Base-by-base conservation (phyloP, 2,113 vertebrate genomes). In the Pseudorasbora parva region DNA sequence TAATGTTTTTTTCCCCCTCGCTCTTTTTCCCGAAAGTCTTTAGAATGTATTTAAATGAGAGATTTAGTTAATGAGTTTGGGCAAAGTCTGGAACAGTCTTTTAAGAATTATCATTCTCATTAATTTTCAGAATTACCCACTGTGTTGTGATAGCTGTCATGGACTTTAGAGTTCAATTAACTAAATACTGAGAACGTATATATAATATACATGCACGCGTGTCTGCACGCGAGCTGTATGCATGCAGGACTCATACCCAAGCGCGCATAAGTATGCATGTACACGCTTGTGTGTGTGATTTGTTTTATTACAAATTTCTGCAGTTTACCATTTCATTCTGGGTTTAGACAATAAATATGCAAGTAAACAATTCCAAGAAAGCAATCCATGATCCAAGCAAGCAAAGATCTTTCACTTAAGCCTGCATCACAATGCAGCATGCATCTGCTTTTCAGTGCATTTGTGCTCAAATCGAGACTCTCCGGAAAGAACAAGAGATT, bases 21-120 rank as follows among this genome's bases (percentile, higher is more conserved):
- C 43, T 93, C 94, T 95, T 95, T 95, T 96, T 95, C 79, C 78
- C 21, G 94, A 95, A 96, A 95, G 95, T 95, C 95, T 96, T 96
- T 95, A 94, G 96, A 94, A 96, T 95, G 95, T 96, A 93, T 98
- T 96, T 96, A 97, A 97, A 97, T 96, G 95, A 94, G 94, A 96
- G 95, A 94, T 93, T 94, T 95, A 97, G 96, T 97, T 98, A 98
- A 98, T 98, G 96, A 98, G 97, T 98, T 98, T 98, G 97, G 96
- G 96, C 97, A 99, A 96, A 97, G 95, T 96, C 95, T 97, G 97
- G 97, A 99, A 98, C 97, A 97, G 96, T 97, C 96, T 97, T 97
- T 97, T 96, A 97, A 97, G 97, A 96, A 97, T 97, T 96, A 97
- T 97, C 97, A 96, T 98, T 97, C 96, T 98, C 97, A 98, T 98